These are phyloP conservation scores for Hydractinia echinata DNA, from an alignment of 30 jellyfish, hydroid and myxozoan species.

Conservation along the genomic window DNA sequence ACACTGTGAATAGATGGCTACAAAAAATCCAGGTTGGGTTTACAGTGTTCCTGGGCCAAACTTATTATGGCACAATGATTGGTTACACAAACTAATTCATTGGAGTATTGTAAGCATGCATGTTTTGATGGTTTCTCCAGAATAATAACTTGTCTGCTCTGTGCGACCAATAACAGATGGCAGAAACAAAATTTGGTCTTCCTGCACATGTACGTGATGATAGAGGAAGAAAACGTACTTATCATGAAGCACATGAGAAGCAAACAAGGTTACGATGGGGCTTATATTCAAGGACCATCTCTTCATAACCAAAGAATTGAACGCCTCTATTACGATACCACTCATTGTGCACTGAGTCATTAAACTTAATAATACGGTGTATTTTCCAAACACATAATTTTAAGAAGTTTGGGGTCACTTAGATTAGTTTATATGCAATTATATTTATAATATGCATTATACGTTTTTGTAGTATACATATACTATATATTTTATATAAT, in stretches of 20 bases:
- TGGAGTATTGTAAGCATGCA: neutral
- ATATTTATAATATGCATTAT: no score
- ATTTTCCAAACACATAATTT: no score
- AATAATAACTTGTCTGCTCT: neutral
- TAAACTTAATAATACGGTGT: no score
- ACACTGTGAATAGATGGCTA: neutral
- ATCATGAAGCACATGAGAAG: neutral
- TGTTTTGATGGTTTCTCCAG: conserved; percentile 1
- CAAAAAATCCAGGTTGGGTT: conserved; percentile 1
- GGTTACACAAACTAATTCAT: neutral
- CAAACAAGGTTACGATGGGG: conserved; percentile 4
- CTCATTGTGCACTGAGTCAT: neutral
- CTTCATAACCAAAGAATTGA: neutral
- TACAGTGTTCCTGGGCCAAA: conserved; percentile 7
- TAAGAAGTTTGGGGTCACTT: no score
- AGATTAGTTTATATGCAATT: no score
- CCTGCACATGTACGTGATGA: neutral
- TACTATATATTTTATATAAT: no score
- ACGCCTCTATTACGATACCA: neutral
- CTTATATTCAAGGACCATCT: neutral
- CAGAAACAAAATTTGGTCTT: neutral
- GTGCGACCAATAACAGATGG: conserved; percentile 1
- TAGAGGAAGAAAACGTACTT: conserved; percentile 1
- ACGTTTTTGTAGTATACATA: no score
- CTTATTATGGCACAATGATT: neutral